These are phyloP conservation scores for Pelecanus crispus DNA, from an alignment of 2,113 vertebrate species.

Conservation along the genomic window DNA sequence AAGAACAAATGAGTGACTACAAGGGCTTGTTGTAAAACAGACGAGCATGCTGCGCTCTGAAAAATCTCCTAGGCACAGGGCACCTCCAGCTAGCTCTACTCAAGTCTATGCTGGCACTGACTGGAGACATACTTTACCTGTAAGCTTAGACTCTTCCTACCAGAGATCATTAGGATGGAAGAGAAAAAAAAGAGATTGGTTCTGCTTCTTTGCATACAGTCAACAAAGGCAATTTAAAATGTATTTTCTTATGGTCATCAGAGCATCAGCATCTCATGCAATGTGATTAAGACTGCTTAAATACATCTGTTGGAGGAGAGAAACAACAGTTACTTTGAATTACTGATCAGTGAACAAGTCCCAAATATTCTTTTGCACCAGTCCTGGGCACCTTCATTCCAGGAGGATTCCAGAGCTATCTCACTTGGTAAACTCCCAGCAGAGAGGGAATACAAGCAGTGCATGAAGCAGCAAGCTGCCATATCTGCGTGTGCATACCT, in stretches of 20 bases:
- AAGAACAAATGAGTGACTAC: neutral
- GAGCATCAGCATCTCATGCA: neutral
- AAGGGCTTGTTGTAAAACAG: neutral
- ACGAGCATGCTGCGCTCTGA: neutral
- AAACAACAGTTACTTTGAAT: neutral
- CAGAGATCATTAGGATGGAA: neutral
- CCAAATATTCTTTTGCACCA: neutral
- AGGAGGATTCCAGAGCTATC: neutral
- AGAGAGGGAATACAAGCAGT: neutral
- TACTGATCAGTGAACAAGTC: neutral
- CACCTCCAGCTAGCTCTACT: neutral
- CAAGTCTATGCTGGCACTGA: neutral
- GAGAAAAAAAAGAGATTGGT: neutral
- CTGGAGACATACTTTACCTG: neutral
- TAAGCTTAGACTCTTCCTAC: neutral
- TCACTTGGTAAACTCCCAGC: neutral
- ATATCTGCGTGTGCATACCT: neutral
- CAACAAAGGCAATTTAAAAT: neutral
- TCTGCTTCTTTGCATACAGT: neutral
- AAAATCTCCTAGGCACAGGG: neutral
- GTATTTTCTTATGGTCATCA: neutral
- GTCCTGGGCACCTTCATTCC: neutral
- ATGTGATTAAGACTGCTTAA: neutral
- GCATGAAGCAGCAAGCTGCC: neutral
- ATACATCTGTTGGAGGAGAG: neutral